phyloP scores from a whole-genome alignment of 2,888 invertebrate genomes.

The Drosophila testacea region DNA sequence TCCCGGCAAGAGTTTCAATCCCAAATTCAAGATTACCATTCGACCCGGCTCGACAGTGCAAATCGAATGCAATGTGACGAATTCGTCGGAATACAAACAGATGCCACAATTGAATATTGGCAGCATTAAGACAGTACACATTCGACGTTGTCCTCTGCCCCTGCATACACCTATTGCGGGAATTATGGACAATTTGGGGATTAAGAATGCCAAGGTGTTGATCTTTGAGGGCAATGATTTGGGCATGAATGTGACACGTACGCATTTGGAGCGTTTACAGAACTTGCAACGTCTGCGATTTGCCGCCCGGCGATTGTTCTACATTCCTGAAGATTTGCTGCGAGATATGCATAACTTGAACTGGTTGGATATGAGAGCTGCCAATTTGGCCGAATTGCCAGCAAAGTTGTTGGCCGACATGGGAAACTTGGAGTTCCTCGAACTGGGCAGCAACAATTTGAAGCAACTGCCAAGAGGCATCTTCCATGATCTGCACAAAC shows the following conservation, averaged over 20 bases:
- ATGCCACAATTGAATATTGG: conserved; percentile 83
- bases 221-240: conserved; percentile 87
- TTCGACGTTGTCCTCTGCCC: conserved; percentile 84
- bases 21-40: conserved; percentile 81
- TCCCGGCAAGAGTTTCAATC: conserved; percentile 75
- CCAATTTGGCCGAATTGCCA: conserved; percentile 87
- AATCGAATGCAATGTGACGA: conserved; percentile 82
- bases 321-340: conserved; percentile 88
- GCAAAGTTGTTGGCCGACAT: conserved; percentile 87
- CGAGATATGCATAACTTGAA: conserved; percentile 87
- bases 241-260: conserved; percentile 86
- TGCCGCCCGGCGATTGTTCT: conserved; percentile 87
- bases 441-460: conserved; percentile 89
- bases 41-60: conserved; percentile 77
- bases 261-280: conserved; percentile 87
- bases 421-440: conserved; percentile 87
- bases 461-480: conserved; percentile 87
- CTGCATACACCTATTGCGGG: conserved; percentile 85
- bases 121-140: conserved; percentile 78
- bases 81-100: conserved; percentile 77
- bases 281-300: conserved; percentile 87
- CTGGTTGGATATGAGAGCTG: conserved; percentile 88
- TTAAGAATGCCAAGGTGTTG: conserved; percentile 84
- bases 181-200: conserved; percentile 83
- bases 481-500: conserved; percentile 87